Conservation (phyloP, 2,888 invertebrate genomes). For the Pseudococcus longispinus region DNA sequence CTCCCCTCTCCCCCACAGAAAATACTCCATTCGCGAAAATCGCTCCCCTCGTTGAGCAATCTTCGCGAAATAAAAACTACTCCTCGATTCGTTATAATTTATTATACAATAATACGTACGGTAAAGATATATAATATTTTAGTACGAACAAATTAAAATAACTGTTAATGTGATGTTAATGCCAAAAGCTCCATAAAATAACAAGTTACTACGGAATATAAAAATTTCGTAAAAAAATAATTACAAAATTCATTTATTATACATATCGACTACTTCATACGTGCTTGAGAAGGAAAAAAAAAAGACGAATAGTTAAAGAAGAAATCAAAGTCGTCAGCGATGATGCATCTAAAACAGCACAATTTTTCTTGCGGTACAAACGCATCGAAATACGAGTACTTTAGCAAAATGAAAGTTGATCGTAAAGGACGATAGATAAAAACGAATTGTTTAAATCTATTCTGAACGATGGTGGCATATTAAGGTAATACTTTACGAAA, state of each 20-base stretch:
- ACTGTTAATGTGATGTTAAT: constrained; percentile 44
- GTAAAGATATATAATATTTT: constrained; percentile 41
- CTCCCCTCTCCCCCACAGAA: not conserved
- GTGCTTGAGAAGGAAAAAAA: not conserved
- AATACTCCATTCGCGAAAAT: not conserved
- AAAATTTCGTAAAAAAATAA: constrained; percentile 45
- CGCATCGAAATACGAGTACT: not conserved
- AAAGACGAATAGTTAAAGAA: not conserved
- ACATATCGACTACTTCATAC: constrained; percentile 9
- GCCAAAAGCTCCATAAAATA: constrained; percentile 43
- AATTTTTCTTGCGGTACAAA: not conserved
- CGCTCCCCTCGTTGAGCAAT: not conserved
- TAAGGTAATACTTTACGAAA: not conserved
- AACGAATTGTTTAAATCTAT: not conserved
- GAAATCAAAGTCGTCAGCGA: not conserved
- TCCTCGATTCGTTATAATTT: constrained; percentile 23
- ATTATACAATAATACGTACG: constrained; percentile 45
- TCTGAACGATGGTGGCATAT: not conserved
- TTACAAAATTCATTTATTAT: constrained; percentile 36
- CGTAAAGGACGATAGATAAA: not conserved
- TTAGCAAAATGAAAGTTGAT: constrained; percentile 15
- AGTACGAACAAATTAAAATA: constrained; percentile 45
- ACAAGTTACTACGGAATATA: constrained; percentile 40
- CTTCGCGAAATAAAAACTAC: constrained; percentile 17
- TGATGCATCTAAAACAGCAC: not conserved